These are phyloP conservation scores for Tenualosa thibaudeaui DNA, from an alignment of 2,797 vertebrate genomes.

Conservation along the genomic window DNA sequence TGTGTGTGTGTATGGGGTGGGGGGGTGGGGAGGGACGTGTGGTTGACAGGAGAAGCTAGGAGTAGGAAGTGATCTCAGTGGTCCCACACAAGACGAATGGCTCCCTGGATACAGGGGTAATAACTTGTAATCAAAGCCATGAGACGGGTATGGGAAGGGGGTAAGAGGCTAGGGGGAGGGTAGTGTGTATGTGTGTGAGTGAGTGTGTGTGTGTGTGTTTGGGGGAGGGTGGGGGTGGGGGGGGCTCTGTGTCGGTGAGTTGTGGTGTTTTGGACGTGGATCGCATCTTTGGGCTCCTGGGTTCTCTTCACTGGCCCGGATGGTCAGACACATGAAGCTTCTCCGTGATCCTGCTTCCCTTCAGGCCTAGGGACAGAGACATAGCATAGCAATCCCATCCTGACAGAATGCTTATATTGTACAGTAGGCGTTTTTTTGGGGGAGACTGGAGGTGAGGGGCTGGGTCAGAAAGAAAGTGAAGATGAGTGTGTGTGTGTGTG, in stretches of 20 bases:
- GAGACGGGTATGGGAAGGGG: slow-evolving; percentile 46
- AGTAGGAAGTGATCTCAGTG: slow-evolving; percentile 64
- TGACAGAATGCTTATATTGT: slow-evolving; percentile 33
- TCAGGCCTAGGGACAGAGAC: neutral
- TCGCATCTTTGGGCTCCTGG: slow-evolving; percentile 39
- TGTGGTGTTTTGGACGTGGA: slow-evolving; percentile 41
- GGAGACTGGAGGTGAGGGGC: neutral
- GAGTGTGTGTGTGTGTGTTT: neutral
- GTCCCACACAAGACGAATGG: slow-evolving; percentile 61
- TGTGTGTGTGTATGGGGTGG: slow-evolving; percentile 35
- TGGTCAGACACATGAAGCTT: neutral
- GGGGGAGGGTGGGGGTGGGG: slow-evolving; percentile 20
- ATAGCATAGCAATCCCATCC: slow-evolving; percentile 15
- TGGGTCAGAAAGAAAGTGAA: neutral
- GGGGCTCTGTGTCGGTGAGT: slow-evolving; percentile 33
- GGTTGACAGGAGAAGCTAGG: slow-evolving; percentile 56
- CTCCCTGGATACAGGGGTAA: slow-evolving; percentile 59
- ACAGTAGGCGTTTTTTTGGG: slow-evolving; percentile 27
- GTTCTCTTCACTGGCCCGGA: slow-evolving; percentile 22
- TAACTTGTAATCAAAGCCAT: slow-evolving; percentile 70
- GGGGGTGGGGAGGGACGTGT: slow-evolving; percentile 50
- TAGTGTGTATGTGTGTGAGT: neutral
- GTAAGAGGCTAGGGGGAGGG: neutral
- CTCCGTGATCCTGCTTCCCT: neutral
- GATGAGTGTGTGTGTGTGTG: slow-evolving; percentile 13